Evolutionary conservation across 2,797 vertebrate genomes (phyloP).

Genomic region (Pachyuromys duprasi): DNA sequence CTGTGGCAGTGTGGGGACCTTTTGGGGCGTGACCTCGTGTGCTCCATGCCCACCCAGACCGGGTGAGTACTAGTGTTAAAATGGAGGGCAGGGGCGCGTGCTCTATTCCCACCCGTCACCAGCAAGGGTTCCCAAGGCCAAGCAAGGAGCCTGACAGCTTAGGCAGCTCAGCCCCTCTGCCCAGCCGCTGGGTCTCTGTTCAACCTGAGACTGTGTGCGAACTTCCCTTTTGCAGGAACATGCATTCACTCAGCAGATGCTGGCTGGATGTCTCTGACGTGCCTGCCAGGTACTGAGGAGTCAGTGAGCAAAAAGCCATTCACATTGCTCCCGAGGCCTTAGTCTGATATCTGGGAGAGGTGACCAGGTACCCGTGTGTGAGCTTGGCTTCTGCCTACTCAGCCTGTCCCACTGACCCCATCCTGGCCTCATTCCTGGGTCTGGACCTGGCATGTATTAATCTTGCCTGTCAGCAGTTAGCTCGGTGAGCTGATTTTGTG

Average conservation of each 20-base stretch:
- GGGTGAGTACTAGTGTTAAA: conserved; percentile 88
- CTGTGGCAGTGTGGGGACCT: conserved; percentile 95
- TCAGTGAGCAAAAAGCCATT: background rate
- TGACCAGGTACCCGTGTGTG: background rate
- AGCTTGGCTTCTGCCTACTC: background rate
- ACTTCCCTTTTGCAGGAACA: background rate
- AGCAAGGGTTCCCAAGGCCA: background rate
- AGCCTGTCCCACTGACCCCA: background rate
- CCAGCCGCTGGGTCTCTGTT: background rate
- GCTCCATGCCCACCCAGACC: conserved; percentile 92
- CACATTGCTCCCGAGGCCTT: background rate
- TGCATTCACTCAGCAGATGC: background rate
- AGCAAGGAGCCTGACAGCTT: background rate
- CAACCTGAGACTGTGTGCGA: background rate
- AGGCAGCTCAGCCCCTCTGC: background rate
- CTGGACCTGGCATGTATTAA: background rate
- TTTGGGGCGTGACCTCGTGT: conserved; percentile 93
- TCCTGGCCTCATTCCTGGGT: background rate
- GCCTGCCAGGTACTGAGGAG: background rate
- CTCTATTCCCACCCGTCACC: no score
- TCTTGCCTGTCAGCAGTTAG: background rate
- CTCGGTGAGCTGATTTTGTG: background rate
- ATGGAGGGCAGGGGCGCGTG: background rate
- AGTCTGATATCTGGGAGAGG: background rate
- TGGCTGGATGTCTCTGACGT: background rate